Conservation (phyloP, 2,888 invertebrate species). For the Lepidocyrtinus sp. region DNA sequence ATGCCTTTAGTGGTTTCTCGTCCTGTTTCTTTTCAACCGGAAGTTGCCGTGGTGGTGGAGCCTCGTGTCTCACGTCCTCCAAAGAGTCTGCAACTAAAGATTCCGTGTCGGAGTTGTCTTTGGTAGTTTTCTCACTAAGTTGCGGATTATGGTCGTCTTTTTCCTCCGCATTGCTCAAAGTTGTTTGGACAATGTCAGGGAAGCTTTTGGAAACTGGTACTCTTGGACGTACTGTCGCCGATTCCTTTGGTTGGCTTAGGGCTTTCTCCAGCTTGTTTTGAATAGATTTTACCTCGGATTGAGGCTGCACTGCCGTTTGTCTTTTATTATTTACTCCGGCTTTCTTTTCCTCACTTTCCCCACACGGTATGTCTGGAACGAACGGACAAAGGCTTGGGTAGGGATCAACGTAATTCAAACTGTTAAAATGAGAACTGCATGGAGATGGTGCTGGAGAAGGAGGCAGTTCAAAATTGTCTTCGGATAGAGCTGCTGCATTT, state of each 20-base stretch:
- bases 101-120: constrained; percentile 58
- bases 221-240: constrained; percentile 47
- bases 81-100: constrained; percentile 66
- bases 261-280: too few relatives aligned
- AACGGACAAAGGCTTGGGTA: constrained; percentile 51
- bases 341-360: constrained; percentile 10
- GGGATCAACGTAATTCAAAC: constrained; percentile 44
- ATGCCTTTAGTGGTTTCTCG: constrained; percentile 48
- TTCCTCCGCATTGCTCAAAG: constrained; percentile 55
- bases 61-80: constrained; percentile 56
- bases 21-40: background rate
- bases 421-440: constrained; percentile 48
- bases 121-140: constrained; percentile 44
- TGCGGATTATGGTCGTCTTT: constrained; percentile 33
- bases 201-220: constrained; percentile 69
- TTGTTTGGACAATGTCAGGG: constrained; percentile 67
- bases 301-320: too few relatives aligned
- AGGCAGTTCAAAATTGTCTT: constrained; percentile 56
- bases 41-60: background rate
- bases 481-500: constrained; percentile 67
- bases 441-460: constrained; percentile 50
- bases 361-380: constrained; percentile 31
- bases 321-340: background rate
- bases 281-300: too few relatives aligned
- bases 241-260: background rate